A percentile compares a stretch with the other conserved stretches of the same genome.
Conservation (phyloP, 2,113 vertebrate species). For the Symphodus melops region DNA sequence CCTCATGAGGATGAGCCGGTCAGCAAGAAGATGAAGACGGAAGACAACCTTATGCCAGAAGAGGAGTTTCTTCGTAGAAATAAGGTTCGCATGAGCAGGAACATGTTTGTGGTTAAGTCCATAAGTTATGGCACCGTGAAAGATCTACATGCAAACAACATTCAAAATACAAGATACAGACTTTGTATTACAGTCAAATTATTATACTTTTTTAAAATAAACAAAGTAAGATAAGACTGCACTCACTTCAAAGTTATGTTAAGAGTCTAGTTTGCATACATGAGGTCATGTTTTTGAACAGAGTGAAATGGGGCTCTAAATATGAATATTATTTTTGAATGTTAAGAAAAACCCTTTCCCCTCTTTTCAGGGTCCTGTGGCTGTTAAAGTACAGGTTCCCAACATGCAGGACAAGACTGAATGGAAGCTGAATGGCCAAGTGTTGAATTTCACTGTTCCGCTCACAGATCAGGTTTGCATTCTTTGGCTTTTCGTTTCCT, state of each 20-base stretch:
- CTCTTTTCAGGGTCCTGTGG: constrained; percentile 90
- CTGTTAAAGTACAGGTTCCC: constrained; percentile 98
- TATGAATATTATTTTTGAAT: too few relatives aligned
- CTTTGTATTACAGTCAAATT: not conserved
- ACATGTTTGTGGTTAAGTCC: not conserved
- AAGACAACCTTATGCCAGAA: constrained; percentile 96
- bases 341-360: not conserved
- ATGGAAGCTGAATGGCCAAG: constrained; percentile 97
- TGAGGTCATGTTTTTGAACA: not conserved
- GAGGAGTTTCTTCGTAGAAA: constrained; percentile 96
- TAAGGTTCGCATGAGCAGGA: constrained; percentile 83
- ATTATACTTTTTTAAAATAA: not conserved
- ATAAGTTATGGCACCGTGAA: not conserved
- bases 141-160: not conserved
- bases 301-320: too few relatives aligned
- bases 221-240: not conserved
- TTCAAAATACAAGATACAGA: not conserved
- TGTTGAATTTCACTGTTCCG: constrained; percentile 94
- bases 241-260: not conserved
- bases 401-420: constrained; percentile 99
- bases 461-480: constrained; percentile 93
- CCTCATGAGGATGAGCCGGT: constrained; percentile 95
- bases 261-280: not conserved
- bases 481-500: not conserved
- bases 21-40: constrained; percentile 96